These are phyloP conservation scores for Eilema griseolum DNA, from an alignment of 2,888 invertebrate genomes.

Conservation along the genomic window DNA sequence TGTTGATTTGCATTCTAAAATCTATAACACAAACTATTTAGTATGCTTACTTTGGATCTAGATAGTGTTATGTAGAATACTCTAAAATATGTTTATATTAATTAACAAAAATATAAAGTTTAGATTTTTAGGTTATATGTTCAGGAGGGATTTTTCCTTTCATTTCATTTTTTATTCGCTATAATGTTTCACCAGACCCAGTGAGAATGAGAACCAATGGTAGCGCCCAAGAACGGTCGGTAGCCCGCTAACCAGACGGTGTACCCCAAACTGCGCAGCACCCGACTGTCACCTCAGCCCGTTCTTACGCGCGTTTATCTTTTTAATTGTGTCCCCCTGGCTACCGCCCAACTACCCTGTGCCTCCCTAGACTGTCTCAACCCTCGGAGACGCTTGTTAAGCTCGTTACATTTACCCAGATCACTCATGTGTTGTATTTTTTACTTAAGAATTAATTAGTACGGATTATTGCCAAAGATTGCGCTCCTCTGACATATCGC, in stretches of 20 bases:
- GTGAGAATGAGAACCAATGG: constrained; percentile 36
- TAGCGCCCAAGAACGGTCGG: constrained; percentile 67
- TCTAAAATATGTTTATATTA: no score
- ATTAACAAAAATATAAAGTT: no score
- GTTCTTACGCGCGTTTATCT: constrained; percentile 84
- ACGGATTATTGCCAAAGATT: constrained; percentile 9
- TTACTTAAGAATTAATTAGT: constrained; percentile 29
- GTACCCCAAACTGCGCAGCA: constrained; percentile 68
- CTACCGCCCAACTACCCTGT: constrained; percentile 40
- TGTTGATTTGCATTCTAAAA: no score
- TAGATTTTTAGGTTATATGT: no score
- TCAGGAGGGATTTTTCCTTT: no score
- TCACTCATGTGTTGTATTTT: constrained; percentile 43
- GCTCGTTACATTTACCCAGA: constrained; percentile 72
- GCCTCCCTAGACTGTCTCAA: constrained; percentile 30
- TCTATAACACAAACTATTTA: no score
- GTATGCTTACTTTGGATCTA: no score
- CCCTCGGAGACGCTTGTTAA: constrained; percentile 62
- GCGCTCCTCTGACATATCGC: not conserved
- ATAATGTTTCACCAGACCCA: not conserved
- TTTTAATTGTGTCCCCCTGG: constrained; percentile 79
- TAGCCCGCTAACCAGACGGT: constrained; percentile 84
- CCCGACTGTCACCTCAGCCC: constrained; percentile 76
- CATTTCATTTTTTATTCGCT: no score
- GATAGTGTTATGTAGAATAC: no score